Evolutionary conservation across 1,140 invertebrate species (phyloP), one percentile per base, ranked within the genome.

Genomic region (Trissolcus basalis): DNA sequence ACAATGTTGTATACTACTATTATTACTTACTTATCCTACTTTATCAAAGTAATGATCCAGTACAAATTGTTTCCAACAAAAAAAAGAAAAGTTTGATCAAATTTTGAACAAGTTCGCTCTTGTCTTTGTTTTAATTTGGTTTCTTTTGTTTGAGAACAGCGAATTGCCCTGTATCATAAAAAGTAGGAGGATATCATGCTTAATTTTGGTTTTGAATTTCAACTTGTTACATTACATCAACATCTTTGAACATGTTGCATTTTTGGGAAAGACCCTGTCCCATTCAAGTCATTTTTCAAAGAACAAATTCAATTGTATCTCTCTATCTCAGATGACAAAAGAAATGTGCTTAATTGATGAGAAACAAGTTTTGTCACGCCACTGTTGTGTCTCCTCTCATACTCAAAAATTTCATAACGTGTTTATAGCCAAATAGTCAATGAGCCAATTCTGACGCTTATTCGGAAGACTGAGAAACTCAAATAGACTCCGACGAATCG

Each of bases 221-320:
- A n/a, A n/a, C n/a, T n/a, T n/a, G n/a, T n/a, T n/a, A n/a, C n/a
- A n/a, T n/a, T n/a, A n/a, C n/a, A n/a, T n/a, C n/a, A n/a, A n/a
- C n/a, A n/a, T n/a, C n/a, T n/a, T n/a, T n/a, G n/a, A n/a, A n/a
- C 60, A 74, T 50, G 32, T 63, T 32, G 7, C 56, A 64, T 69
- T 68, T 15, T 51, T 63, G 63, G 43, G 64, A 64, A 64, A 60
- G 64, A 75, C 72, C 72, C 72, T 58, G 64, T 69, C 63, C 47
- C 50, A 27, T 7, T 69, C 64, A 64, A n/a, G n/a, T n/a, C n/a
- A n/a, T n/a, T n/a, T 44, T 49, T 39, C 59, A 75, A 75, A 69
- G 72, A 54, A 75, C 72, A 75, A 69, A 64, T 58, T 63, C 47
- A 64, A 75, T 58, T 68, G 63, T 75, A 61, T 68, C 58, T 68